Conservation (phyloP, 1,140 invertebrate species). For the Metopolophium dirhodum region DNA sequence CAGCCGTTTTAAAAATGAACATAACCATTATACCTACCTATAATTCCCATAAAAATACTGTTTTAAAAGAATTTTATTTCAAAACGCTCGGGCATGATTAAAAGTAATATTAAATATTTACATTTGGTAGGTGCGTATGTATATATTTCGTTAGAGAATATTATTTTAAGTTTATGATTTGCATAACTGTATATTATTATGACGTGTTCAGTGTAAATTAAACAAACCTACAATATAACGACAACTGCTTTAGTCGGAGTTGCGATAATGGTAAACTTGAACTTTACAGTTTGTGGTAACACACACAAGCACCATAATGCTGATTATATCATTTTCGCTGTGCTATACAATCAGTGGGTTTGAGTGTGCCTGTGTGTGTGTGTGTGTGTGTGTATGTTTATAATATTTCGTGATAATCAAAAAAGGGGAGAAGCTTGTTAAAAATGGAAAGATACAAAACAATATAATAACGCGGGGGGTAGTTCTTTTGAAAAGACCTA, state of each 20-base stretch:
- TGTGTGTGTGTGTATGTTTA: not conserved
- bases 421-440: conserved; percentile 44
- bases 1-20: not conserved
- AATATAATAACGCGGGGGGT: conserved; percentile 27
- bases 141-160: not conserved
- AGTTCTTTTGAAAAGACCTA: conserved; percentile 34
- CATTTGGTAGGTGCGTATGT: not conserved
- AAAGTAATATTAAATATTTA: not conserved
- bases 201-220: not conserved
- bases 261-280: not conserved
- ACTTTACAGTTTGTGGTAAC: conserved; percentile 19
- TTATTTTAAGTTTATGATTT: not conserved
- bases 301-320: not conserved
- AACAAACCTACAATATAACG: conserved; percentile 22
- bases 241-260: not conserved
- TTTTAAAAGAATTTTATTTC: not conserved
- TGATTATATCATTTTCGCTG: not conserved
- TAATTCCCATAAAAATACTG: not conserved
- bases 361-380: not conserved
- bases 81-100: not conserved
- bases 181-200: not conserved
- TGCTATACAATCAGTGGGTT: not conserved
- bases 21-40: not conserved
- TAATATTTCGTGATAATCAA: conserved; percentile 5
- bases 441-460: conserved; percentile 39